Base-by-base conservation (phyloP, 1,140 invertebrate species). In the Uloborus diversus region DNA sequence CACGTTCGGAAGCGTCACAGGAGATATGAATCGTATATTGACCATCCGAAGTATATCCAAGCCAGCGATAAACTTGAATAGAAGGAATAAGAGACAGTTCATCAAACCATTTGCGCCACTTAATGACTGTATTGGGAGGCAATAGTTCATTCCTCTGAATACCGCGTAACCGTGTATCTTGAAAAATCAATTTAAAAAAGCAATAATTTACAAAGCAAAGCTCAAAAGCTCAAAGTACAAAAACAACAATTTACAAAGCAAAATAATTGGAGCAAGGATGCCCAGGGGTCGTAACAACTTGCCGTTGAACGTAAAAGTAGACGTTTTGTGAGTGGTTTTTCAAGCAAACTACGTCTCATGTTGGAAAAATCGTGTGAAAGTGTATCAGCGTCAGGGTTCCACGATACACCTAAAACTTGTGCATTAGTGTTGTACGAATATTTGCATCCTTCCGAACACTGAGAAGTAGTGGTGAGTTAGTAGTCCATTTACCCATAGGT, bases 101-200 rank as follows among this genome's bases (percentile, higher is more conserved):
- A n/a, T n/a, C n/a, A n/a, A n/a, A n/a, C n/a, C n/a, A n/a, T n/a
- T n/a, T n/a, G n/a, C n/a, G n/a, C n/a, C n/a, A n/a, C n/a, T n/a
- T n/a, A n/a, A n/a, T n/a, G n/a, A n/a, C n/a, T n/a, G 20, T n/a
- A n/a, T 37, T 64, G 20, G 33, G 4, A 5, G 30, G 61, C 32
- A 5, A 20, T 37, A 64, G 20, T 35, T 64, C 30, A 64, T 64
- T 17, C 61, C 61, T 37, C 11, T 64, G 23, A n/a, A 64, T 35
- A 20, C 33, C 28, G n/a, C 27, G 65, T 28, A 49, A 27, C 65
- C 65, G 51, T 13, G 49, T 51, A 25, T 68, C 65, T 68, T 51
- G 65, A 32, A 68, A n/a, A n/a, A n/a, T n/a, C n/a, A n/a, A n/a
- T n/a, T n/a, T n/a, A n/a, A n/a, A n/a, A n/a, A n/a, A n/a, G n/a